These are phyloP conservation scores for Oryctolagus cuniculus DNA, from an alignment of 2,113 vertebrate species.

Conservation along the genomic window DNA sequence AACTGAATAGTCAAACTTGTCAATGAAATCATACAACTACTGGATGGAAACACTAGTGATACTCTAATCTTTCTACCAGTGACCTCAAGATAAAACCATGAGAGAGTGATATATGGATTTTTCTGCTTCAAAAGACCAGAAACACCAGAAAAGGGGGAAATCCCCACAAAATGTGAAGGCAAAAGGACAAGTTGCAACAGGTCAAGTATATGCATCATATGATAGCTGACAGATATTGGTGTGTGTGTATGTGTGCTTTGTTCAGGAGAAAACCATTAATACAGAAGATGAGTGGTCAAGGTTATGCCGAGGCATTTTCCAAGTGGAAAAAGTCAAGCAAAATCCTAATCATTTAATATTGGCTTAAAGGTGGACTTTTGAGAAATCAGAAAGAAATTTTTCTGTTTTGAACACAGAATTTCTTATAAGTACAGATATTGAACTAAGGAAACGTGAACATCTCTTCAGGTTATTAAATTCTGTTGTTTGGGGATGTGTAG, in stretches of 20 bases:
- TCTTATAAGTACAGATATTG: neutral
- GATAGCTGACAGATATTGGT: neutral
- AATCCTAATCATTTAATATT: neutral
- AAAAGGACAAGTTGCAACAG: neutral
- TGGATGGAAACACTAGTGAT: conserved; percentile 26
- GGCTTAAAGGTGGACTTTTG: conserved; percentile 16
- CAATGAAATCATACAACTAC: neutral
- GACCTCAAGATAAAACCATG: neutral
- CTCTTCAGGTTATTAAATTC: neutral
- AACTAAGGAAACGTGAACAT: conserved; percentile 43
- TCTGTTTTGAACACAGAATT: conserved; percentile 24
- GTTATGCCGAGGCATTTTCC: neutral
- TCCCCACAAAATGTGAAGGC: neutral
- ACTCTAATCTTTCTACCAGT: neutral
- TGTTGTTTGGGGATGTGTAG: conserved; percentile 22
- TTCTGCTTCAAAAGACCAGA: neutral
- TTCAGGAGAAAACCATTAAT: neutral
- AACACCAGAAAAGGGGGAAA: neutral
- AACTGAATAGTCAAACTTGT: conserved; percentile 1
- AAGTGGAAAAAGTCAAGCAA: conserved; percentile 6
- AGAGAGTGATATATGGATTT: neutral
- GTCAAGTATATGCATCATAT: neutral
- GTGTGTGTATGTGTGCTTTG: neutral
- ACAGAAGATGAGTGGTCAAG: neutral
- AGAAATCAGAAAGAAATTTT: conserved; percentile 54